These are phyloP conservation scores for Radopholus similis DNA, from an alignment of 1,140 invertebrate genomes.

Conservation along the genomic window DNA sequence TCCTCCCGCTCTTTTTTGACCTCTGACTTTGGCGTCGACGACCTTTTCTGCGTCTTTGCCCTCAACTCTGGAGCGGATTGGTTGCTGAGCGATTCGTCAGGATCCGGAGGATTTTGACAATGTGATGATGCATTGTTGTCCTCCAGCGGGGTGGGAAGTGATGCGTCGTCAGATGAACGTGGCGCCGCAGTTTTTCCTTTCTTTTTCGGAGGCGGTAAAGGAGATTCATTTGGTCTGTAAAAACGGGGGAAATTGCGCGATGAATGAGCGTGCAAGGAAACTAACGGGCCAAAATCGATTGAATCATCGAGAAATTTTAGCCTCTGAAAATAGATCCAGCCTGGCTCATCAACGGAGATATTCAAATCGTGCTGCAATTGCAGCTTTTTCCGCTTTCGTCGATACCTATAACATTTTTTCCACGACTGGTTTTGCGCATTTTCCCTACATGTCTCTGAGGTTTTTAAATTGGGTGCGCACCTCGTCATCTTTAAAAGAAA, in stretches of 20 bases:
- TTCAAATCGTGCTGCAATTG: constrained; percentile 2
- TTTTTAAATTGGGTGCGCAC: constrained; percentile 37
- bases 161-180: not conserved
- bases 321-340: constrained; percentile 25
- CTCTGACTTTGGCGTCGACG: too few species aligned
- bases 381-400: constrained; percentile 17
- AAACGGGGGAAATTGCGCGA: not conserved
- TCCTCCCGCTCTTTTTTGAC: too few species aligned
- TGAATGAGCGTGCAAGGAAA: not conserved
- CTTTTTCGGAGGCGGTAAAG: constrained; percentile 9
- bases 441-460: constrained; percentile 30
- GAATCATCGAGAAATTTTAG: constrained; percentile 29
- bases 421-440: too few species aligned
- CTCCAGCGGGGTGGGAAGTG: constrained; percentile 10
- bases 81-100: too few species aligned
- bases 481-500: constrained; percentile 21
- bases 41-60: too few species aligned
- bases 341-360: constrained; percentile 18
- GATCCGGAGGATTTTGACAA: too few species aligned
- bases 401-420: too few species aligned
- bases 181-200: not conserved
- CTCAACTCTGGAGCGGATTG: too few species aligned
- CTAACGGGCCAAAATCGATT: not conserved
- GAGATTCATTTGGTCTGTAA: not conserved
- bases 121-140: not conserved